Conservation (phyloP, 2,113 vertebrate species). For the Pituophis catenifer region DNA sequence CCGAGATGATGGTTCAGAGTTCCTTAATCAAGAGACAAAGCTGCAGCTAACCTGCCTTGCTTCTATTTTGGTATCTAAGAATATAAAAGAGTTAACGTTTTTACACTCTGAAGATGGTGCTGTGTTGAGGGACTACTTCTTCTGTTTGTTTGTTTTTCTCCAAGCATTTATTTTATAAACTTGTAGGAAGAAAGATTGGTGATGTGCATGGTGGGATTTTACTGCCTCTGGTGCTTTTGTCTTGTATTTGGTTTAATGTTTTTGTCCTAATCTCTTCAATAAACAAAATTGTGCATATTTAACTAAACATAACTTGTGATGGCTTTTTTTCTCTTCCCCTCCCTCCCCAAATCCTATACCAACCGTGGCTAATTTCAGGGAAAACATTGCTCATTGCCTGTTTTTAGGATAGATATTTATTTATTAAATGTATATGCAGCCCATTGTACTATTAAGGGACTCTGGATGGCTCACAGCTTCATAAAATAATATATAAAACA, state of each 20-base stretch:
- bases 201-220: constrained; percentile 93
- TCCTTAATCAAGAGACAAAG: constrained; percentile 78
- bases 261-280: constrained; percentile 99
- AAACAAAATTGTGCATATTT: constrained; percentile 98
- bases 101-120: constrained; percentile 91
- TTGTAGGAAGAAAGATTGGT: constrained; percentile 78
- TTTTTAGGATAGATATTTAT: neutral
- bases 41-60: constrained; percentile 78
- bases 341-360: too few relatives aligned
- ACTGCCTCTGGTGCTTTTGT: constrained; percentile 99
- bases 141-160: constrained; percentile 17
- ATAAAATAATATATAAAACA: neutral
- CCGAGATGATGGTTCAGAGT: constrained; percentile 66
- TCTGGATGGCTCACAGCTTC: neutral
- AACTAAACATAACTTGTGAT: constrained; percentile 67
- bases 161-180: constrained; percentile 55
- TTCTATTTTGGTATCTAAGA: constrained; percentile 75
- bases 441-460: neutral
- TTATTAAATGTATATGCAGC: neutral
- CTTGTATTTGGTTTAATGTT: constrained; percentile 99
- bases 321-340: neutral
- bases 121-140: constrained; percentile 83
- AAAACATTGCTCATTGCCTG: neutral
- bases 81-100: constrained; percentile 81
- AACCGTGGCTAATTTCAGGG: neutral